Evolutionary conservation across 2,888 invertebrate genomes (phyloP), one percentile per base, ranked within the genome.

Genomic region (Sarcophaga variegata): DNA sequence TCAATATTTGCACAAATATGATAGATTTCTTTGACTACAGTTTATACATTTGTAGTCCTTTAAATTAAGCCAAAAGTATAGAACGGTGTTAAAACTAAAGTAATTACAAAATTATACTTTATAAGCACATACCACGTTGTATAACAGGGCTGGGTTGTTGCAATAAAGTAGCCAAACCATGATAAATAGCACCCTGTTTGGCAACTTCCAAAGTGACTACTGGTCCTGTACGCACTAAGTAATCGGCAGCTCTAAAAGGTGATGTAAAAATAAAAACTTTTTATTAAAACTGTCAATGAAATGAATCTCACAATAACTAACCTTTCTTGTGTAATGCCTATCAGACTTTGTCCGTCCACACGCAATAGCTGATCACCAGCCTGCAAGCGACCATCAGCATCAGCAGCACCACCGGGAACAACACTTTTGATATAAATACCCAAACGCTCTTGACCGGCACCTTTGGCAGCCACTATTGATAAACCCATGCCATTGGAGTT

Each of bases 401-500:
- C 97, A 4, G 98, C 98, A 83, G 98, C 97, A 63, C 98, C 98
- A 80, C 97, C 98, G 86, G 98, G 96, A 62, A 99, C 99, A 47
- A 99, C 99, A 25, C 99, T 99, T 94, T 99, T 99, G 89, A 99
- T 98, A 94, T 99, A 99, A 93, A 99, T 99, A 69, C 99, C 99
- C 87, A 98, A 94, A 90, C 98, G 96, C 90, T 96, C 95, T 92
- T 97, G 97, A 5, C 96, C 96, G 74, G 96, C 95, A 37, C 97
- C 97, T 95, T 98, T 98, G 45, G 99, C 99, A 12, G 99, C 99
- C 4, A 99, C 99, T 90, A 99, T 99, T 92, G 99, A 99, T 90
- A 99, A 95, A 14, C 99, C 99, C 97, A 99, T 99, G 88, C 99
- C 99, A 91, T 97, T 98, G 88, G 97, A 96, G 91, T 98, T 98